These are phyloP conservation scores for Scaptomyza cyrtandrae DNA, from an alignment of 2,888 invertebrate species.

Conservation along the genomic window DNA sequence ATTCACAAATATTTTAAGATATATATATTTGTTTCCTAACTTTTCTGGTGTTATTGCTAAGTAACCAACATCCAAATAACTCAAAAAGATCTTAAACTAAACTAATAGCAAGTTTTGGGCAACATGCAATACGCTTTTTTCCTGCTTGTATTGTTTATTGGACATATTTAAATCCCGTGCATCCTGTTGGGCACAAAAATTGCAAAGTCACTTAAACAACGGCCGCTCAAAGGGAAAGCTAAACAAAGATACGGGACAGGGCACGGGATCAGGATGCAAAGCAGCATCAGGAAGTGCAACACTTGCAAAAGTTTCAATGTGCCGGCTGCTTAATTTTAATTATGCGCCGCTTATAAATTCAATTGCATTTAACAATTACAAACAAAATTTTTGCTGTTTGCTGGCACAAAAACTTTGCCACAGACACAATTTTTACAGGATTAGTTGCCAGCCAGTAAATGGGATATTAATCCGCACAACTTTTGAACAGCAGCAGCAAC, in stretches of 20 bases:
- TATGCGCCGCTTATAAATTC: constrained; percentile 78
- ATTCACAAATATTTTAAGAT: no score
- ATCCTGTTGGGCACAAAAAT: constrained; percentile 36
- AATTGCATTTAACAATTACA: constrained; percentile 79
- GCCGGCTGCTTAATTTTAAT: constrained; percentile 76
- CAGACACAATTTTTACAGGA: constrained; percentile 74
- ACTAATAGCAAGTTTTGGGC: background rate
- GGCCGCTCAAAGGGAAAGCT: constrained; percentile 36
- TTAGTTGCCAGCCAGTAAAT: constrained; percentile 66
- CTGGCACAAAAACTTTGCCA: constrained; percentile 45
- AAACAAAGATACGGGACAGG: constrained; percentile 25
- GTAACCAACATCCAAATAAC: no score
- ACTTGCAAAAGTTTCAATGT: constrained; percentile 67
- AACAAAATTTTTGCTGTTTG: constrained; percentile 54
- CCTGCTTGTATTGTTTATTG: constrained; percentile 9
- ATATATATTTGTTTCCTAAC: no score
- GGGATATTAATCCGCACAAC: constrained; percentile 71
- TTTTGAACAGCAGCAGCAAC: constrained; percentile 31
- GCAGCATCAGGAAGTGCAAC: constrained; percentile 61
- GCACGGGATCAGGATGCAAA: constrained; percentile 24
- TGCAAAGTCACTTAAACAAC: constrained; percentile 33
- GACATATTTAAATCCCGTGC: constrained; percentile 27
- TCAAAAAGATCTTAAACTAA: no score
- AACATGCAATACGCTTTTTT: no score
- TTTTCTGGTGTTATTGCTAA: no score